Conservation (phyloP, 1,140 invertebrate genomes). For the Pachypeltis micranthus region DNA sequence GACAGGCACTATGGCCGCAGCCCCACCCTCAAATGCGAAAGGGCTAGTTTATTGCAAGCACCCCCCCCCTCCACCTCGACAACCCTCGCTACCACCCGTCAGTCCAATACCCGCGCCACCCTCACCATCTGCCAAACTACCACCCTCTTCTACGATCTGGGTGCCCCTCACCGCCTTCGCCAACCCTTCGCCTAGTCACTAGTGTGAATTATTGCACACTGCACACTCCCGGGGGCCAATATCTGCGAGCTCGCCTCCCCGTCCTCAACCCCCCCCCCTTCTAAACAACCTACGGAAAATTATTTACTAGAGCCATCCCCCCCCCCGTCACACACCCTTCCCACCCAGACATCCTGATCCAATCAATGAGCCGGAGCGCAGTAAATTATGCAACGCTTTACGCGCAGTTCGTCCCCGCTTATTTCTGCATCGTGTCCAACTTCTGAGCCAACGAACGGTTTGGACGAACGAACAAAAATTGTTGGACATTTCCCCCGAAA, state of each 20-base stretch:
- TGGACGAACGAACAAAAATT: too few relatives aligned
- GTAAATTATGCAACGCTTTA: neutral
- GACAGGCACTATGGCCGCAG: constrained; percentile 11
- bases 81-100: too few relatives aligned
- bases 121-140: neutral
- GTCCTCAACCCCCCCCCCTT: neutral
- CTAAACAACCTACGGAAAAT: constrained; percentile 4
- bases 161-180: neutral
- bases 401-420: neutral
- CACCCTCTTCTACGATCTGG: neutral
- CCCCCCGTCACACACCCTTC: neutral
- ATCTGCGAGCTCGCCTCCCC: neutral
- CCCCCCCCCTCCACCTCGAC: neutral
- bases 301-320: constrained; percentile 15
- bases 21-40: neutral
- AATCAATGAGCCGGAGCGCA: constrained; percentile 3
- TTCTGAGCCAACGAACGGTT: neutral
- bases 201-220: constrained; percentile 17
- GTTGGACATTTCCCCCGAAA: too few relatives aligned
- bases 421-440: neutral
- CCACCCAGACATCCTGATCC: constrained; percentile 1
- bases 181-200: neutral
- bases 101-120: too few relatives aligned
- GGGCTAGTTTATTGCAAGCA: constrained; percentile 6
- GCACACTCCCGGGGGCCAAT: constrained; percentile 1